Evolutionary conservation across 30 jellyfish, hydroid and myxozoan species (phyloP), one percentile per base, ranked within the genome.

Genomic region (Cassiopea andromeda): DNA sequence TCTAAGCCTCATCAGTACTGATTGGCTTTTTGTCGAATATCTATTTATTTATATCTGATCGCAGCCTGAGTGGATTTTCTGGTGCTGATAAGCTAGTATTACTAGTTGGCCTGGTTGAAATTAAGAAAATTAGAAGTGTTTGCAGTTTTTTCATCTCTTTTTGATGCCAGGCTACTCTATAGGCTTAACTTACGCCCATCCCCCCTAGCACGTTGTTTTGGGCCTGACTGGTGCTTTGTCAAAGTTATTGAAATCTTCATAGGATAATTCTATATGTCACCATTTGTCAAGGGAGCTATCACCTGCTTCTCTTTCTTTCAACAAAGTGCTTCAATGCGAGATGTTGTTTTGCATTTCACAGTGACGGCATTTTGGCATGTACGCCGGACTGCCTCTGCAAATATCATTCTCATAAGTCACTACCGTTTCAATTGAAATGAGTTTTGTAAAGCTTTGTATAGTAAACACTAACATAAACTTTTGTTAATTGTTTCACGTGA

Each of bases 401-500:
- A 70, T 54, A 70, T 6, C 79, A 1, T 70, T 17, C 57, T 3
- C 7, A 16, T 19, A 4, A 19, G n/a, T 70, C 79, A 18, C 79
- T 17, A 7, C 79, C 38, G 38, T 70, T 70, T 18, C 38, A 14
- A 70, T 70, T 70, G n/a, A 70, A 43, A 70, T 70, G 54, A 10
- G 50, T 50, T 38, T 18, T 10, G 10, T 27, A 10, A 43, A 43
- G 79, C 79, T 18, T 19, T 43, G 57, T 9, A 38, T 15, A 10
- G 50, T 70, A 70, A 70, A 70, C 79, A 70, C n/a, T 70, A 12
- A 10, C 79, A 70, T 38, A 7, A 12, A 12, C 38, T 70, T 14
- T 70, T 70, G 79, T 43, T 70, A 4, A 4, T 70, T 4, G n/a
- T 70, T 70, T 8, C 79, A 70, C 79, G 79, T 70, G 79, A 43